phyloP scores from a whole-genome alignment of 2,113 vertebrate species.

The Hippocampus comes region DNA sequence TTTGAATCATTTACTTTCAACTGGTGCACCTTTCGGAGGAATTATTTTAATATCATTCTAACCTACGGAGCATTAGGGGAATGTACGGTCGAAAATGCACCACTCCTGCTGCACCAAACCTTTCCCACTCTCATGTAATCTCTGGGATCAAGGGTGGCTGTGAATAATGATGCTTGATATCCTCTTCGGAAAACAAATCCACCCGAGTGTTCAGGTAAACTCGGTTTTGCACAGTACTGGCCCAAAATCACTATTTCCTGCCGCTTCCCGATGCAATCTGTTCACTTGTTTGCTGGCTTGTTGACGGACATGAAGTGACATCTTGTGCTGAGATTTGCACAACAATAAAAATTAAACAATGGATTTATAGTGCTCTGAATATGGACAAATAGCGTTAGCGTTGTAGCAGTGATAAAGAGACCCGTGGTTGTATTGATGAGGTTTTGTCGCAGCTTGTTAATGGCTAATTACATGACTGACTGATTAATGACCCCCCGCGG shows the following conservation, averaged over 20 bases:
- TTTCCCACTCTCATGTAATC: not conserved
- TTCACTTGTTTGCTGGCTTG: constrained; percentile 12
- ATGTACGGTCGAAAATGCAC: not conserved
- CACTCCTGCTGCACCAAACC: not conserved
- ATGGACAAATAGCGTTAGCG: not conserved
- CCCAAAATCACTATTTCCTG: constrained; percentile 9
- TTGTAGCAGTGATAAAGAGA: constrained; percentile 8
- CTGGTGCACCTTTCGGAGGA: not conserved
- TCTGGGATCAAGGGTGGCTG: not conserved
- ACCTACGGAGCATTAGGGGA: not conserved
- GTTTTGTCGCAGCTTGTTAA: not conserved
- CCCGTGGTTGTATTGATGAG: constrained; percentile 14
- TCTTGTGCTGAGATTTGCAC: constrained; percentile 25
- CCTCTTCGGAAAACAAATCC: constrained; percentile 7
- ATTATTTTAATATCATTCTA: not conserved
- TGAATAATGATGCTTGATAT: not conserved
- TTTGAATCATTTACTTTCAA: not conserved
- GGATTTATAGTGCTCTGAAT: constrained; percentile 19
- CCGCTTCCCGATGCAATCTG: constrained; percentile 19
- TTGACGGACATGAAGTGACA: constrained; percentile 28
- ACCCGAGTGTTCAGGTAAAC: constrained; percentile 11
- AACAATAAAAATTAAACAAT: constrained; percentile 10
- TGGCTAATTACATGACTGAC: constrained; percentile 10
- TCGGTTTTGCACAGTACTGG: not conserved
- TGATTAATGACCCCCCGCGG: constrained; percentile 2